Percentiles rank a stretch among this genome's conserved stretches.
phyloP scores from a whole-genome alignment of 1,140 invertebrate genomes.

The Lutraria rhynchaena region DNA sequence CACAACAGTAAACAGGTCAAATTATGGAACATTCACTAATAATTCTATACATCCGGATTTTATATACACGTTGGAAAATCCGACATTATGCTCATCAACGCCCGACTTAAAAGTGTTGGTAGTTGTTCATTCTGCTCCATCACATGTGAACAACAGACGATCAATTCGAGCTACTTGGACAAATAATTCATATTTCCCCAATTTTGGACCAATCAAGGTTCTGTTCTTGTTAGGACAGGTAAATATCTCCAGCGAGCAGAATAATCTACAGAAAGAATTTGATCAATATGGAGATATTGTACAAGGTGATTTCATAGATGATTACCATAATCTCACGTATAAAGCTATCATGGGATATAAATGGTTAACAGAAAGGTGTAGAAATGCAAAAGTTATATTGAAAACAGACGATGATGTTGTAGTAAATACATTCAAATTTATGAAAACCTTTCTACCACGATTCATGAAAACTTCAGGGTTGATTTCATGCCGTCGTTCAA shows the following conservation, averaged over 20 bases:
- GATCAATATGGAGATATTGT: constrained; percentile 65
- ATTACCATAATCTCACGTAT: constrained; percentile 69
- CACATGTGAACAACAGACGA: constrained; percentile 60
- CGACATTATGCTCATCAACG: constrained; percentile 20
- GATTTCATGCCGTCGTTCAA: constrained; percentile 53
- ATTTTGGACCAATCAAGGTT: constrained; percentile 48
- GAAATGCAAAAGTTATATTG: too few species aligned
- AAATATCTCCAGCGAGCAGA: constrained; percentile 68
- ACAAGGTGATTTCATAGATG: too few species aligned
- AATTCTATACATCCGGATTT: too few species aligned
- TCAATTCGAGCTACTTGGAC: constrained; percentile 74
- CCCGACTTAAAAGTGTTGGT: constrained; percentile 47
- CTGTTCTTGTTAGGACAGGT: constrained; percentile 88
- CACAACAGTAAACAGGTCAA: too few species aligned
- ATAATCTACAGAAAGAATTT: constrained; percentile 56
- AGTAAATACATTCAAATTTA: too few species aligned
- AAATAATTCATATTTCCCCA: too few species aligned
- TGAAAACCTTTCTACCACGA: not conserved
- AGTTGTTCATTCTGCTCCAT: constrained; percentile 64
- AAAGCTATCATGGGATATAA: too few species aligned
- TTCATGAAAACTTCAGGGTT: constrained; percentile 14
- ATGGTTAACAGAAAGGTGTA: too few species aligned
- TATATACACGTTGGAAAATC: too few species aligned
- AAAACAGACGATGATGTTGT: too few species aligned
- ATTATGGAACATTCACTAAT: too few species aligned